Evolutionary conservation across 1,140 invertebrate genomes (phyloP), one percentile per base, ranked within the genome.

Genomic region (Hyposmocoma kahamanoa): DNA sequence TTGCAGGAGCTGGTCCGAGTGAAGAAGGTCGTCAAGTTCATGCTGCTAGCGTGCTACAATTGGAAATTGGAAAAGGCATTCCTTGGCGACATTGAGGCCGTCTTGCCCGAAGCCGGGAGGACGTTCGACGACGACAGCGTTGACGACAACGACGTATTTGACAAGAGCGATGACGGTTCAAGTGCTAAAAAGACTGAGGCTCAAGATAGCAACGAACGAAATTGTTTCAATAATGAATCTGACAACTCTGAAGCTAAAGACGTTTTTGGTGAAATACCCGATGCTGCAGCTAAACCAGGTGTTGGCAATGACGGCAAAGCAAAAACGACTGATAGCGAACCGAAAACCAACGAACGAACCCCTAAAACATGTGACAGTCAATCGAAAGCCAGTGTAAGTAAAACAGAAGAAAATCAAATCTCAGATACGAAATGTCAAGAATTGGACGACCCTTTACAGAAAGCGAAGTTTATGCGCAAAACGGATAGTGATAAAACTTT

Each of bases 1-100:
- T 81, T 91, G 42, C 70, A 84, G 6, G 97, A 99, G 79, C 86
- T 99, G 5, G 89, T 90, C 9, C 90, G 91, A 70, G 90, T 98
- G 0, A 98, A 98, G 76, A 86, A 90, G 49, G 93, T 98, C 0
- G 90, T 93, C 0, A 91, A 90, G 17, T 93, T 93, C 53, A 90
- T 97, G 86, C 89, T 97, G 0, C 94, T 96, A 63, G 91, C 95
- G 0, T 90, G 91, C n/a, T 98, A 98, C 70, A 97, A 97, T 58
- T 96, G 95, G 91, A 89, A 94, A 47, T 80, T 98, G 3, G 97
- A 99, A 86, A 93, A 94, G 62, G 94, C 96, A 0, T 98, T 97
- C 77, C 86, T 98, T 18, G 92, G 95, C 82, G 96, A 96, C 64
- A 91, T 95, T 57, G 92, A 92, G 67, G 92, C 94, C 0, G 86